Conservation (phyloP, 2,797 vertebrate species). For the Choloepus didactylus region DNA sequence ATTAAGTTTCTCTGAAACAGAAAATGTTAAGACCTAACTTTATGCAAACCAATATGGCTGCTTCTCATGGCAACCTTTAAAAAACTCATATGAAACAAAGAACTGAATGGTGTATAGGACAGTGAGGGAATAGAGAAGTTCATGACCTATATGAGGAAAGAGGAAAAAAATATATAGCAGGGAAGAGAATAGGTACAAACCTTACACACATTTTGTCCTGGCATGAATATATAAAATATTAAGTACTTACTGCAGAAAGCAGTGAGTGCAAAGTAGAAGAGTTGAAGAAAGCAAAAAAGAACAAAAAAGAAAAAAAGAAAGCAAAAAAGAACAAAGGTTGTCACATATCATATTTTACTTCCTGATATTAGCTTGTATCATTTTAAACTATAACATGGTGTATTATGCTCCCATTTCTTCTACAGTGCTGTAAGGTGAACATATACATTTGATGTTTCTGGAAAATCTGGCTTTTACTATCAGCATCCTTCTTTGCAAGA, state of each 20-base stretch:
- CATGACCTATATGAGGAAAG: neutral
- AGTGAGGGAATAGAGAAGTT: neutral
- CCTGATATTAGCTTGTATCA: neutral
- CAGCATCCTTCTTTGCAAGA: neutral
- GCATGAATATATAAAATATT: neutral
- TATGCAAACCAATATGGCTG: neutral
- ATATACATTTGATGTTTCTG: neutral
- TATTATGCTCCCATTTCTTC: neutral
- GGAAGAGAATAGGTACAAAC: neutral
- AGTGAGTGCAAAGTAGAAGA: constrained; percentile 10
- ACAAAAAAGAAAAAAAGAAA: neutral
- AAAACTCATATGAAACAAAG: neutral
- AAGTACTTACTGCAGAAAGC: neutral
- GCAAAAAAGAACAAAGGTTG: neutral
- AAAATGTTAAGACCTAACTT: constrained; percentile 13
- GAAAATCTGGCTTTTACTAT: constrained; percentile 16
- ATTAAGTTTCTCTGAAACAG: neutral
- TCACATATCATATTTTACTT: neutral
- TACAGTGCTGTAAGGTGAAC: neutral
- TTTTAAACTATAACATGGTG: neutral
- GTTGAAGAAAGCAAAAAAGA: neutral
- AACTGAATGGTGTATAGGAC: neutral
- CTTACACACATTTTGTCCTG: neutral
- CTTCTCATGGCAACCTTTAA: neutral
- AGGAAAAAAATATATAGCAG: neutral